Base-by-base conservation (phyloP, 2,888 invertebrate species). In the Eulithis testata region DNA sequence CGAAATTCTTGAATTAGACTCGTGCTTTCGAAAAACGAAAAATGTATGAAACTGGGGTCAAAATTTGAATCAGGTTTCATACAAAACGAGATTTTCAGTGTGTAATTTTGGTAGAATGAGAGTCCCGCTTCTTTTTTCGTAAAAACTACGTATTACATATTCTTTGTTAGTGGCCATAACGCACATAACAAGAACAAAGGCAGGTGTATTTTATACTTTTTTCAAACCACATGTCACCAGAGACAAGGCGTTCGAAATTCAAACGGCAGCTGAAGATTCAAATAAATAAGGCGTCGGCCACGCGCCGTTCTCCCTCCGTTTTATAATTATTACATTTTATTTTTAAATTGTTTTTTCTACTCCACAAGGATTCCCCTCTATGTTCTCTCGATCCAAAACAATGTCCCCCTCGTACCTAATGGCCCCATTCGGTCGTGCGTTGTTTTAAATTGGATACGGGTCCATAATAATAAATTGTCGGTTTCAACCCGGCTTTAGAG, bases 391-490 rank as follows among this genome's bases (percentile, higher is more conserved):
- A 86, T 83, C 81, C 83, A 89, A 91, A 91, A 91, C 90, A 90
- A 89, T 90, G 86, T 84, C 81, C 86, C 85, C 90, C 85, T 81
- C 84, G 81, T 82, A 81, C 82, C 84, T 86, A 88, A 89, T 89
- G 87, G 84, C 83, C 85, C 84, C 85, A 85, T 87, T 87, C 86
- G 86, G 78, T 82, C 88, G 87, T 86, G 87, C 91, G 89, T 91
- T 92, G 90, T 92, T 93, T 92, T 90, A 93, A 92, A 92, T 93
- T 91, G 90, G 92, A 92, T 93, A 93, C 93, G 92, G 92, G 93
- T 88, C 87, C 87, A 87, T 90, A 89, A 91, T 91, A 91, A 93
- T 91, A 91, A 92, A 93, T 92, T 88, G 92, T 88, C 86, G 89
- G 92, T 87, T 89, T 91, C 90, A 89, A 89, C 87, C 82, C 81